Conservation (phyloP, 2,797 vertebrate genomes). For the Sphenodon punctatus region DNA sequence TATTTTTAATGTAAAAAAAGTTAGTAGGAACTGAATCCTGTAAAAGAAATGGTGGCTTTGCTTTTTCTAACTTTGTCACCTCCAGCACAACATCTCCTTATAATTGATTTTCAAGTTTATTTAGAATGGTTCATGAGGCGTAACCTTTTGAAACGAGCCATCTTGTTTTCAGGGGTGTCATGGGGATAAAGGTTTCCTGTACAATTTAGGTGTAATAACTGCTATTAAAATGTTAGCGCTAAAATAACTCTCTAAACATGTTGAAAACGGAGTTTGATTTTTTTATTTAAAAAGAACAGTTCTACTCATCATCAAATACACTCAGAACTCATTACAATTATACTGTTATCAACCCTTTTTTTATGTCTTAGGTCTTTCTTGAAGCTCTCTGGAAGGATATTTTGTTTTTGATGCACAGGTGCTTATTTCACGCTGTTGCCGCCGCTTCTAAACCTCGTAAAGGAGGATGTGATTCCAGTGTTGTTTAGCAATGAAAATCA, state of each 20-base stretch:
- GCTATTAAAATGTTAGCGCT: constrained; percentile 26
- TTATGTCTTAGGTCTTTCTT: constrained; percentile 56
- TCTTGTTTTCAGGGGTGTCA: constrained; percentile 24
- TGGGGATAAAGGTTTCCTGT: constrained; percentile 2
- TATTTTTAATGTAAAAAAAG: background rate
- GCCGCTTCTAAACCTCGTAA: constrained; percentile 7
- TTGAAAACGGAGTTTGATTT: constrained; percentile 22
- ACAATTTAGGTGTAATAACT: constrained; percentile 21
- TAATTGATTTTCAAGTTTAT: constrained; percentile 63
- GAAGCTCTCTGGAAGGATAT: constrained; percentile 39
- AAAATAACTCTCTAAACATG: constrained; percentile 15
- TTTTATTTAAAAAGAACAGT: constrained; percentile 34
- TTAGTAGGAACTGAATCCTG: background rate
- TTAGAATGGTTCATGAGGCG: constrained; percentile 43
- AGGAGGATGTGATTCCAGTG: constrained; percentile 13
- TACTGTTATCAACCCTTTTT: constrained; percentile 48
- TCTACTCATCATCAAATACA: constrained; percentile 38
- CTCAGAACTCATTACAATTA: constrained; percentile 36
- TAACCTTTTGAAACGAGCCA: constrained; percentile 53
- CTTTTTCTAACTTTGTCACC: constrained; percentile 12
- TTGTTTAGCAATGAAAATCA: constrained; percentile 19
- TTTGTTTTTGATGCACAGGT: constrained; percentile 51
- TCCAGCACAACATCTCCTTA: constrained; percentile 1
- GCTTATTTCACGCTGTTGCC: constrained; percentile 47
- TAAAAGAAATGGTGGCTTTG: background rate